A percentile compares a stretch with the other conserved stretches of the same genome.
These are phyloP conservation scores for Plusia festucae DNA, from an alignment of 2,888 invertebrate species.

Conservation along the genomic window DNA sequence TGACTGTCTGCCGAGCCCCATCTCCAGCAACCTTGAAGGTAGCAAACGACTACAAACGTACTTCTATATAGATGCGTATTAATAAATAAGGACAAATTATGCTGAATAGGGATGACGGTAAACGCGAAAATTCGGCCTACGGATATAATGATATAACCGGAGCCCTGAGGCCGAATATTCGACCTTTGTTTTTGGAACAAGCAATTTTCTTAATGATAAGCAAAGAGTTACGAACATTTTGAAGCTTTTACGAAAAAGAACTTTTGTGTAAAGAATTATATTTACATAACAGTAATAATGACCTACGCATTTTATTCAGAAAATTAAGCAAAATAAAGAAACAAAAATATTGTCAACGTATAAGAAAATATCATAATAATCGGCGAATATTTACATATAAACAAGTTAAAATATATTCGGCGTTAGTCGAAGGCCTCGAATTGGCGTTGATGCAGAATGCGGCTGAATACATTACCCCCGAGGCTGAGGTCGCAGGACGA, in stretches of 20 bases:
- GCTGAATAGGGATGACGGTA: constrained; percentile 1
- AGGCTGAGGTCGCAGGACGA: constrained; percentile 41
- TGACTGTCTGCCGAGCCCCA: constrained; percentile 24
- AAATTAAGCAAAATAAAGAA: neutral
- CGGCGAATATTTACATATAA: neutral
- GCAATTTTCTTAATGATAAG: constrained; percentile 7
- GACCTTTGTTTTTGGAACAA: constrained; percentile 23
- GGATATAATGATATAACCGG: constrained; percentile 19
- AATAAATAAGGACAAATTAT: constrained; percentile 35
- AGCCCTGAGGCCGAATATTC: constrained; percentile 17
- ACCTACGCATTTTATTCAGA: neutral
- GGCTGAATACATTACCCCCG: constrained; percentile 51
- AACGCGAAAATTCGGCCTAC: constrained; percentile 5
- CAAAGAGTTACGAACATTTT: constrained; percentile 1
- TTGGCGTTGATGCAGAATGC: constrained; percentile 39
- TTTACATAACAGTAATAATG: neutral
- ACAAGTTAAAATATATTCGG: constrained; percentile 29
- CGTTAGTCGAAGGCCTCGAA: constrained; percentile 35
- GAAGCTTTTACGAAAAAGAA: neutral
- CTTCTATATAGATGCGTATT: constrained; percentile 23
- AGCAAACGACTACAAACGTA: constrained; percentile 28
- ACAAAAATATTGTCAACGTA: no score
- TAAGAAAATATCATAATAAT: neutral
- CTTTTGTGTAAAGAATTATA: neutral
- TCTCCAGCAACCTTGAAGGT: constrained; percentile 30